Conservation (phyloP, 1,140 invertebrate genomes). For the Apis dorsata region DNA sequence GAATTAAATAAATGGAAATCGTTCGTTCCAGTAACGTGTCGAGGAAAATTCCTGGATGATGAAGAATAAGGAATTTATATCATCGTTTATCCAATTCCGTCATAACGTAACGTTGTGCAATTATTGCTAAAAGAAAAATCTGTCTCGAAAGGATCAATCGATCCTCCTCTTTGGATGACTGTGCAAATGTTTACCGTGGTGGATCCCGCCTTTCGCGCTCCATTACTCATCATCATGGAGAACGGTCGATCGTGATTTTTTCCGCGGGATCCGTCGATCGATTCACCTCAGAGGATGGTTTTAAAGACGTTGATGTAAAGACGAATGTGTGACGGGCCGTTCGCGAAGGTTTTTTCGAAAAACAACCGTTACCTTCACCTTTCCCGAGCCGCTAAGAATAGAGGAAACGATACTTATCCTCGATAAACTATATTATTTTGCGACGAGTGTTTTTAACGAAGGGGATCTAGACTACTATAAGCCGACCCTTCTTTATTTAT, state of each 20-base stretch:
- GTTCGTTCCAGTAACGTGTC: no score
- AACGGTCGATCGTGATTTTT: not conserved
- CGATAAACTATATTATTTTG: not conserved
- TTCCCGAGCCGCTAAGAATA: not conserved
- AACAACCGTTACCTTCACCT: constrained; percentile 10
- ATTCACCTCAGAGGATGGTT: not conserved
- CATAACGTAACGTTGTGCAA: no score
- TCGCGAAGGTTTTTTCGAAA: not conserved
- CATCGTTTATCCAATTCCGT: no score
- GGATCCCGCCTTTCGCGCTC: not conserved
- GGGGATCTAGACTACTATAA: not conserved
- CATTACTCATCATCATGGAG: no score
- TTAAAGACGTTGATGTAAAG: not conserved
- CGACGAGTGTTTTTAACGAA: not conserved
- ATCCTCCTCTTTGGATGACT: not conserved
- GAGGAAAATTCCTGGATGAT: no score
- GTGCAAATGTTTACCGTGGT: constrained; percentile 9
- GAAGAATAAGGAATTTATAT: no score
- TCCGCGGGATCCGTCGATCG: not conserved
- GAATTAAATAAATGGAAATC: no score
- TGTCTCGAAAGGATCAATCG: no score
- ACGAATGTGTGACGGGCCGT: not conserved
- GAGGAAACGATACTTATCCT: not conserved
- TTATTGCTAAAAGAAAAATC: no score
- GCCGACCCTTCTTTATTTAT: not conserved